Conservation (phyloP, 2,113 vertebrate genomes). For the Macquaria ambigua region DNA sequence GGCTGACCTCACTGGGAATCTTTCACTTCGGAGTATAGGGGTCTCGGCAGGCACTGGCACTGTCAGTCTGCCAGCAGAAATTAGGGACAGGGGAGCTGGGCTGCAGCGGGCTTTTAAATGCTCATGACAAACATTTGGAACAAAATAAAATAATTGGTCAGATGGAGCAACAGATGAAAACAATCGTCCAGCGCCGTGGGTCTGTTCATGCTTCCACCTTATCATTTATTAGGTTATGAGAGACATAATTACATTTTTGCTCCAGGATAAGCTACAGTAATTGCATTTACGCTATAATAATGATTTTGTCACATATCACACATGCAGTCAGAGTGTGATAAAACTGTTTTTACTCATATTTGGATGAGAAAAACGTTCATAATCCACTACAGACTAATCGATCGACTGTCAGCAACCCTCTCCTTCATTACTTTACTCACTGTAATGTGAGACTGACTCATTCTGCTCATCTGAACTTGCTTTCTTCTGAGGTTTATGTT, state of each 20-base stretch:
- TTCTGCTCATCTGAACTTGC: neutral
- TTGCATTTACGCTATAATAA: neutral
- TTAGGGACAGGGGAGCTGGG: conserved; percentile 18
- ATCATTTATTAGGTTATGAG: neutral
- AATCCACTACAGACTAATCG: neutral
- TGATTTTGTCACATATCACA: neutral
- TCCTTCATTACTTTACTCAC: neutral
- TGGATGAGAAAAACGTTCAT: neutral
- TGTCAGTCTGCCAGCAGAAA: conserved; percentile 42
- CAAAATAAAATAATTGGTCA: conserved; percentile 26
- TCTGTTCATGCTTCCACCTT: neutral
- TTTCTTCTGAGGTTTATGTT: neutral
- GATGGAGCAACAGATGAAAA: conserved; percentile 65
- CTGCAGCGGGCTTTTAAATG: conserved; percentile 17
- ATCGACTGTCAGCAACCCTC: neutral
- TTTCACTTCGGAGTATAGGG: conserved; percentile 29
- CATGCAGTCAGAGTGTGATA: neutral
- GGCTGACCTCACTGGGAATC: conserved; percentile 50
- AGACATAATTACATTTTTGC: neutral
- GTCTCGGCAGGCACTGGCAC: conserved; percentile 13
- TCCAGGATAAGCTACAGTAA: neutral
- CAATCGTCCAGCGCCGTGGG: neutral
- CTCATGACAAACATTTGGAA: neutral
- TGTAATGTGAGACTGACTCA: neutral
- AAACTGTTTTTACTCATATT: neutral